phyloP scores from a whole-genome alignment of 2,888 invertebrate genomes.

The Epinotia brunnichana region DNA sequence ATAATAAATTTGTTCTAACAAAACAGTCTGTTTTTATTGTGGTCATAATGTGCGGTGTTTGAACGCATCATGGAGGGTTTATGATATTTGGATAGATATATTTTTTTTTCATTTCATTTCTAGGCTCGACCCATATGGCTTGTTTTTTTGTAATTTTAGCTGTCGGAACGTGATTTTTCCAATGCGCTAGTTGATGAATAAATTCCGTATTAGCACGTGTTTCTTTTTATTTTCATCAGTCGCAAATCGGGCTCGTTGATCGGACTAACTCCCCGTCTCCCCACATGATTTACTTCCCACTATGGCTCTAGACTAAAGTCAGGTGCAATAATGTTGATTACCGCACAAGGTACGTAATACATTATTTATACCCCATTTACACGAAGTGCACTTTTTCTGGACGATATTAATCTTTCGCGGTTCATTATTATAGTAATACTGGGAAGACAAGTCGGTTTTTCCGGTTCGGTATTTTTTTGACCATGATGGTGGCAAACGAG shows the following conservation, averaged over 20 bases:
- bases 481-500: too few species aligned
- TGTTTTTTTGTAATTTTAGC: too few species aligned
- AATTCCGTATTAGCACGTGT: too few species aligned
- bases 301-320: slow-evolving; percentile 4
- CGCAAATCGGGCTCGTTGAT: not conserved
- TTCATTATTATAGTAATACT: not conserved
- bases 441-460: not conserved
- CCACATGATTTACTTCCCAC: slow-evolving; percentile 21
- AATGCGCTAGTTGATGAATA: too few species aligned
- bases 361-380: slow-evolving; percentile 24
- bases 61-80: too few species aligned
- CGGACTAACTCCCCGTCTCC: not conserved
- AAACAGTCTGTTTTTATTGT: too few species aligned
- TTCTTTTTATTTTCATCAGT: not conserved
- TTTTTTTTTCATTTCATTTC: too few species aligned
- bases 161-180: too few species aligned
- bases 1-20: too few species aligned
- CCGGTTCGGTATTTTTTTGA: not conserved
- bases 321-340: not conserved
- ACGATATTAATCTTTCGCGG: not conserved
- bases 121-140: too few species aligned
- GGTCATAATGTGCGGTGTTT: too few species aligned
- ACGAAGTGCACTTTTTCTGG: not conserved
- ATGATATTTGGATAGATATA: too few species aligned
- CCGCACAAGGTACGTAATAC: slow-evolving; percentile 9